phyloP scores from a whole-genome alignment of 2,888 invertebrate species.

The Eupithecia exiguata region DNA sequence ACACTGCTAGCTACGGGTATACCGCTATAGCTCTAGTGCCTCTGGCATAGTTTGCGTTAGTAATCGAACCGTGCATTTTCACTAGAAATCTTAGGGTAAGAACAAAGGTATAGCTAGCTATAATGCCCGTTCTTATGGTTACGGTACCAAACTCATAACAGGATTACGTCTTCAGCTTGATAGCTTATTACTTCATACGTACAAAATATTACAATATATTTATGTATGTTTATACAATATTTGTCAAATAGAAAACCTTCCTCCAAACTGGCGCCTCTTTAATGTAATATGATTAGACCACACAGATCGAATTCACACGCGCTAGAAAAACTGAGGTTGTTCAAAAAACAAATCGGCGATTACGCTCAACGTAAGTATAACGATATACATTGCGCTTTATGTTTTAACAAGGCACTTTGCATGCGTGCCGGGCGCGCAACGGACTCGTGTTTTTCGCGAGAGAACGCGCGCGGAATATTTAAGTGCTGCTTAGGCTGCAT shows the following conservation, averaged over 20 bases:
- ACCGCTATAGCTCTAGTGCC: neutral
- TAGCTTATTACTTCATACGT: neutral
- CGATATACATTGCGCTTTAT: constrained; percentile 40
- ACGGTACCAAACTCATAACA: neutral
- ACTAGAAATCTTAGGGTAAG: neutral
- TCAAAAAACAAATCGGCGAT: constrained; percentile 32
- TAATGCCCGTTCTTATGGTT: neutral
- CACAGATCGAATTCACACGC: neutral
- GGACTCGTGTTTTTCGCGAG: constrained; percentile 53
- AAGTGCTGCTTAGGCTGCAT: constrained; percentile 45
- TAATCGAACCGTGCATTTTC: constrained; percentile 8
- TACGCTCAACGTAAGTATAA: constrained; percentile 35
- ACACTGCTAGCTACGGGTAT: neutral
- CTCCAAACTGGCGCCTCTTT: neutral
- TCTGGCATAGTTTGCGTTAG: constrained; percentile 2
- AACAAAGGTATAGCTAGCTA: neutral
- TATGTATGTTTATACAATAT: too few species aligned
- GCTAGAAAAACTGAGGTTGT: neutral
- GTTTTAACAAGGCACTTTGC: constrained; percentile 47
- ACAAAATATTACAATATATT: neutral
- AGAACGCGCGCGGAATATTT: constrained; percentile 56
- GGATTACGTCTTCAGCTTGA: neutral
- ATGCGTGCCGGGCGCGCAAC: constrained; percentile 45
- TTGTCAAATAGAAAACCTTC: neutral
- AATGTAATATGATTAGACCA: neutral